Conservation (phyloP, 2,797 vertebrate genomes). For the Anguilla anguilla region DNA sequence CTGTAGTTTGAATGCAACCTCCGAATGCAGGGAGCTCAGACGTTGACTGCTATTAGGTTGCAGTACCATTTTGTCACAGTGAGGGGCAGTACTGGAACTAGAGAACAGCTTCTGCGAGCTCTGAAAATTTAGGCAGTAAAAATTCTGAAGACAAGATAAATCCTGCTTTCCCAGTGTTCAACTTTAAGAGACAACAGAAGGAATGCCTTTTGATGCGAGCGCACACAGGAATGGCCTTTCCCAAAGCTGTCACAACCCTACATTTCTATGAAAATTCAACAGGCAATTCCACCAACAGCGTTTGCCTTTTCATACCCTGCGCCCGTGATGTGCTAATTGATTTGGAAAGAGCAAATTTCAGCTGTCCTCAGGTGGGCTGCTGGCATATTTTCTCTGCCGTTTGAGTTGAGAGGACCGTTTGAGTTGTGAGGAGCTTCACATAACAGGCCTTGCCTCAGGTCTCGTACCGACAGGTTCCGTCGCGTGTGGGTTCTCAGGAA, state of each 20-base stretch:
- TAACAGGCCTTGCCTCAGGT: neutral
- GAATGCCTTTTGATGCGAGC: neutral
- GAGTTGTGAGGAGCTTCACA: neutral
- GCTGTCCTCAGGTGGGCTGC: neutral
- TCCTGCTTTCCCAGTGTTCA: neutral
- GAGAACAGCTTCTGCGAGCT: slow-evolving; percentile 19
- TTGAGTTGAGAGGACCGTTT: neutral
- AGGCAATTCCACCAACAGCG: neutral
- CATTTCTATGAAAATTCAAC: slow-evolving; percentile 4
- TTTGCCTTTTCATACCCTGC: neutral
- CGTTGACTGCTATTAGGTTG: neutral
- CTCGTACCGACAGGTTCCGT: neutral
- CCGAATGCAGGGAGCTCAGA: neutral
- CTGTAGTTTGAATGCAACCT: neutral
- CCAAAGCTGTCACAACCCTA: neutral
- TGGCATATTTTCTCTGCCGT: slow-evolving; percentile 1
- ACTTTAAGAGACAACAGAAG: neutral
- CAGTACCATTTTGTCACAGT: slow-evolving; percentile 58
- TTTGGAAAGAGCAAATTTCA: slow-evolving; percentile 19
- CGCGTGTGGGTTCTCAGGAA: neutral
- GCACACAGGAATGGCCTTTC: neutral
- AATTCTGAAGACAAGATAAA: neutral
- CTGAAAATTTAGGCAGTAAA: neutral
- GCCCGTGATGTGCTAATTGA: slow-evolving; percentile 14
- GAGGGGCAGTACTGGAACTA: slow-evolving; percentile 70